A percentile compares a stretch with the other conserved stretches of the same genome.
Conservation (phyloP, 92 coral and sea anemone species). For the Porites evermanni region DNA sequence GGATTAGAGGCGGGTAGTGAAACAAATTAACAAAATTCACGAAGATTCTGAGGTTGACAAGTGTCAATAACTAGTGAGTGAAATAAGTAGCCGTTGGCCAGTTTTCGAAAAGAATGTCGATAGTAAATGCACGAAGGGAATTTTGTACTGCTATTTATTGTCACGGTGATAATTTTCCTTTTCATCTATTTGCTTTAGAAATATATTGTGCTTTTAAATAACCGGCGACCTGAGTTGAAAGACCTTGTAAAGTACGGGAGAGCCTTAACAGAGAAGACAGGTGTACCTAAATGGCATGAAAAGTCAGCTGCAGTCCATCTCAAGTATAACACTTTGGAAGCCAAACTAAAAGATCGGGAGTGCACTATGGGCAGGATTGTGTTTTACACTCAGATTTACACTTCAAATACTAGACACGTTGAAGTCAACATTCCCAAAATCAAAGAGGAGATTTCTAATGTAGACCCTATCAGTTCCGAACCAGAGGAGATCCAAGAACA, state of each 20-base stretch:
- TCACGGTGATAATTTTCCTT: not conserved
- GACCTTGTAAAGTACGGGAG: constrained; percentile 82
- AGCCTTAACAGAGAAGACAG: constrained; percentile 80
- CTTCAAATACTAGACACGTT: constrained; percentile 68
- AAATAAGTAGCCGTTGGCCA: too few species aligned
- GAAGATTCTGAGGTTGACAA: too few species aligned
- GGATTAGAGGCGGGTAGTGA: too few species aligned
- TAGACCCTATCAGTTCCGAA: constrained; percentile 81
- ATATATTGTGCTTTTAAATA: constrained; percentile 72
- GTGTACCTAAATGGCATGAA: constrained; percentile 81
- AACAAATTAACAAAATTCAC: too few species aligned
- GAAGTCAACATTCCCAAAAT: constrained; percentile 83
- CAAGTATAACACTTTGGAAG: constrained; percentile 57
- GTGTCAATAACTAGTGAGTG: too few species aligned
- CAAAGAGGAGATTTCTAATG: constrained; percentile 62
- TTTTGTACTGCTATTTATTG: not conserved
- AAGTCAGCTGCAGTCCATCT: constrained; percentile 72
- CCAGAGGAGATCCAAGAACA: constrained; percentile 89
- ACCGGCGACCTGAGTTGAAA: constrained; percentile 72
- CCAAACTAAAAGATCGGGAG: constrained; percentile 76
- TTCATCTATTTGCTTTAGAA: constrained; percentile 47
- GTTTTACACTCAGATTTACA: constrained; percentile 63
- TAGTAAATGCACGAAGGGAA: too few species aligned
- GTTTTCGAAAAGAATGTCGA: too few species aligned
- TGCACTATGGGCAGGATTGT: constrained; percentile 75